Evolutionary conservation across 2,797 vertebrate genomes (phyloP), one percentile per base, ranked within the genome.

Genomic region (Borostomias antarcticus): DNA sequence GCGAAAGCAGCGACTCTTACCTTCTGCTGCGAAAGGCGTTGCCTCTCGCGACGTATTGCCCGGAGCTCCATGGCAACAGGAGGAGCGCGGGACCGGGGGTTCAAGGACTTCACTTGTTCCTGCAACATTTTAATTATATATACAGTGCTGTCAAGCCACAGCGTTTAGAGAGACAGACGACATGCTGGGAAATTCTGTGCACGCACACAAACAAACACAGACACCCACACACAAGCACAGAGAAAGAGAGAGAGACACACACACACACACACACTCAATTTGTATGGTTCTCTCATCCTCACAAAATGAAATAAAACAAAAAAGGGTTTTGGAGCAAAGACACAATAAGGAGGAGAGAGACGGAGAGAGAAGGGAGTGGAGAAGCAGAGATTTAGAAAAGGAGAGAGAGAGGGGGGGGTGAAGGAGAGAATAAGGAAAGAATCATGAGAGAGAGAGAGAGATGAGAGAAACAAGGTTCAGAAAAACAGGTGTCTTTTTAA

Each of bases 41-140:
- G 77, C 58, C 58, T 30, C n/a, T n/a, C n/a, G n/a, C n/a, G n/a
- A n/a, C n/a, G n/a, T n/a, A n/a, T 80, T 76, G 79, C 86, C 78
- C 84, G 77, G 67, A 88, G 86, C 80, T 60, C 89, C 88, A 90
- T 92, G 87, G 89, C 89, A 92, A 92, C 89, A 83, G 74, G 68
- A 66, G 52, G 47, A 68, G 59, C 54, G 59, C 19, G 40, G 43
- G 67, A 53, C 66, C 9, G n/a, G n/a, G 62, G 75, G 89, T 91
- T 91, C 88, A 91, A 91, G 89, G 89, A 89, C 85, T 88, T 85
- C 81, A 82, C 82, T 90, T 89, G 80, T 88, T 89, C 81, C 69
- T 77, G 83, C 77, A 78, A 85, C 84, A 82, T 86, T 88, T 87
- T 90, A 89, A 90, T 91, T 88, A 89, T 70, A 79, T 81, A 75